A percentile compares a stretch with the other conserved stretches of the same genome.
Evolutionary conservation across 2,797 vertebrate species (phyloP).

Genomic region (Petrocephalus schoutedeni): DNA sequence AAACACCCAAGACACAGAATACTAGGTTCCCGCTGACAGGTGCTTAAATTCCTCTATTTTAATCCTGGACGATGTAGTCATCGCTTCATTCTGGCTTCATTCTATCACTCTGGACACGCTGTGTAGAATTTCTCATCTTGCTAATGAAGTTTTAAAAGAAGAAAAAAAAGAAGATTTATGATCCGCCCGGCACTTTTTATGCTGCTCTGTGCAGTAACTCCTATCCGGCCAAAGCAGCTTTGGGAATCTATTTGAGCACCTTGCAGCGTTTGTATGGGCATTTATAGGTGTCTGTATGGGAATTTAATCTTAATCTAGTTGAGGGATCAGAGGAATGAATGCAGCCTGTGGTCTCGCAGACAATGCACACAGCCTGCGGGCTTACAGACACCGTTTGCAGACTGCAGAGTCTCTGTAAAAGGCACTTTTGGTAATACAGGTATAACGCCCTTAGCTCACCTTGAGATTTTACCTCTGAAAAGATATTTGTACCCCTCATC

Average conservation of each 20-base stretch:
- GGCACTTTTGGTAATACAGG: not conserved
- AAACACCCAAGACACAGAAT: not conserved
- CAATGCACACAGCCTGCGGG: constrained; percentile 30
- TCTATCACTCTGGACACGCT: constrained; percentile 34
- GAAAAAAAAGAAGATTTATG: constrained; percentile 29
- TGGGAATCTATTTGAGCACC: constrained; percentile 55
- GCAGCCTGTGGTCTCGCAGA: constrained; percentile 44
- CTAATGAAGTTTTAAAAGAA: constrained; percentile 18
- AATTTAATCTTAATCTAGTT: constrained; percentile 44
- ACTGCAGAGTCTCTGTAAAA: not conserved
- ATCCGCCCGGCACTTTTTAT: constrained; percentile 26
- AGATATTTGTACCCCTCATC: not conserved
- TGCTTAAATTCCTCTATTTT: constrained; percentile 32
- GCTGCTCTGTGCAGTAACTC: constrained; percentile 32
- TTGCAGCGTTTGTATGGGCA: not conserved
- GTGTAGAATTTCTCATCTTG: constrained; percentile 30
- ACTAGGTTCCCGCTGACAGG: not conserved
- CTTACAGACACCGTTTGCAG: not conserved
- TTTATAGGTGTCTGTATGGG: constrained; percentile 9
- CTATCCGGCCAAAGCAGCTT: constrained; percentile 34
- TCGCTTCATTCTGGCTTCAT: constrained; percentile 40
- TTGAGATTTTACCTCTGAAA: not conserved
- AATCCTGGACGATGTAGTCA: constrained; percentile 36
- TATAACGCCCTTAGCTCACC: not conserved
- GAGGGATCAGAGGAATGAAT: constrained; percentile 41